phyloP scores from a whole-genome alignment of 2,113 vertebrate species.

The Oplegnathus fasciatus region DNA sequence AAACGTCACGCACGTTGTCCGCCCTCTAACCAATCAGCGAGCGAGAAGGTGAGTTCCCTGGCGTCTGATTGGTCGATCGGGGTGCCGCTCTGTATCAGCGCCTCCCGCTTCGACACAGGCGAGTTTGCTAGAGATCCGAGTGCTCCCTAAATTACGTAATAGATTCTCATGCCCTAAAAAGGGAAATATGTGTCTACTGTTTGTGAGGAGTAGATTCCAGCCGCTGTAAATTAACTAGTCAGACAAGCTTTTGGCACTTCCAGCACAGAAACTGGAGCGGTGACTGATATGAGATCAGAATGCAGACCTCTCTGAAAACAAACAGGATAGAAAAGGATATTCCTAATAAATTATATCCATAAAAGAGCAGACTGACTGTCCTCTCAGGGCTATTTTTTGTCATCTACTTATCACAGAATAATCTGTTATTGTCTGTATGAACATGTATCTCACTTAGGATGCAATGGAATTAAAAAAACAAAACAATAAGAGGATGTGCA shows the following conservation, averaged over 20 bases:
- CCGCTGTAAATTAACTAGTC: slow-evolving; percentile 44
- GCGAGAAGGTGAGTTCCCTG: neutral
- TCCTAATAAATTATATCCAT: neutral
- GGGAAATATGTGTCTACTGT: slow-evolving; percentile 79
- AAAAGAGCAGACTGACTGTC: neutral
- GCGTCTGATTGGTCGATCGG: slow-evolving; percentile 63
- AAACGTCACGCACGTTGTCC: slow-evolving; percentile 44
- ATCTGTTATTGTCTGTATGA: neutral
- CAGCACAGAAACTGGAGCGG: neutral
- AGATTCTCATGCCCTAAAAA: slow-evolving; percentile 86
- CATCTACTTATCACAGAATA: neutral
- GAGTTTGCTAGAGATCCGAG: slow-evolving; percentile 76
- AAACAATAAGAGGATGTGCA: neutral
- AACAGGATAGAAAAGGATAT: slow-evolving; percentile 9
- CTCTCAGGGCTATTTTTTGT: neutral
- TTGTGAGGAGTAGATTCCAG: slow-evolving; percentile 60
- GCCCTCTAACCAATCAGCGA: slow-evolving; percentile 70
- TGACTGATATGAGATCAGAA: slow-evolving; percentile 3
- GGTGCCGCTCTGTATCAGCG: slow-evolving; percentile 35
- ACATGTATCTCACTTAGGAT: no score
- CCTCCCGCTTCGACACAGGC: slow-evolving; percentile 59
- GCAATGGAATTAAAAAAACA: neutral
- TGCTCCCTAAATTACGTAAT: slow-evolving; percentile 84
- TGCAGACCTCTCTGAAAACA: slow-evolving; percentile 21
- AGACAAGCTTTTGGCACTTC: slow-evolving; percentile 29